Evolutionary conservation across 92 coral and sea anemone species (phyloP).

Genomic region (Phenganax stokvisi): DNA sequence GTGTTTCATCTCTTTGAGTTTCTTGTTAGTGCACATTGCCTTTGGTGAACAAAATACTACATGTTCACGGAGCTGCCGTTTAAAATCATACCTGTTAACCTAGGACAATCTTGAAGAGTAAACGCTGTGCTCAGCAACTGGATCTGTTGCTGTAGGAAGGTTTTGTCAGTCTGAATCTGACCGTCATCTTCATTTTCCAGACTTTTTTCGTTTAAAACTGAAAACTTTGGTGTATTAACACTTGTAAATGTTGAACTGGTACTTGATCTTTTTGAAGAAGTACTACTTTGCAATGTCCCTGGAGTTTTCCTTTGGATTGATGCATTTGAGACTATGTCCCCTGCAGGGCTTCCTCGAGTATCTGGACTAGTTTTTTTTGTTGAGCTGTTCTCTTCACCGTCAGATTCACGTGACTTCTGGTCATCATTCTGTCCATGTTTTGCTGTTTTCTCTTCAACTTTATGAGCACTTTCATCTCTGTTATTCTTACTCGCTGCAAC

Average conservation of each 20-base stretch:
- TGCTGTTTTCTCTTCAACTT: background rate
- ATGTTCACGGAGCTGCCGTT: background rate
- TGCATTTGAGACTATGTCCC: conserved; percentile 7
- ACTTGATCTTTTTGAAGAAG: conserved; percentile 12
- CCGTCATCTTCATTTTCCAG: background rate
- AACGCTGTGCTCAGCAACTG: conserved; percentile 54
- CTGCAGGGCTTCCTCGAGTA: conserved; percentile 8
- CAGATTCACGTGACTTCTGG: conserved; percentile 19
- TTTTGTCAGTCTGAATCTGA: conserved; percentile 45
- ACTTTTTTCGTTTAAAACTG: background rate
- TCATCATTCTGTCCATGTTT: conserved; percentile 10
- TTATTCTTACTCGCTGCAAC: background rate
- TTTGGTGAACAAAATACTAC: too few relatives aligned
- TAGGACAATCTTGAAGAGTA: conserved; percentile 59
- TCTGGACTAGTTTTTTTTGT: background rate
- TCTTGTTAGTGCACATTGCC: too few relatives aligned
- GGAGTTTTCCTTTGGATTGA: background rate
- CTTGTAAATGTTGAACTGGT: background rate
- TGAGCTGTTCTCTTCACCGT: conserved; percentile 1
- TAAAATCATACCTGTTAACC: conserved; percentile 48
- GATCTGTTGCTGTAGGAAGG: conserved; percentile 68
- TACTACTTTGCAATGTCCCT: background rate
- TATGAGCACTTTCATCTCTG: background rate
- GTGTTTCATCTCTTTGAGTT: too few relatives aligned
- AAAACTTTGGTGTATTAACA: background rate